These are phyloP conservation scores for Caranx melampygus DNA, from an alignment of 2,113 vertebrate species.

Conservation along the genomic window DNA sequence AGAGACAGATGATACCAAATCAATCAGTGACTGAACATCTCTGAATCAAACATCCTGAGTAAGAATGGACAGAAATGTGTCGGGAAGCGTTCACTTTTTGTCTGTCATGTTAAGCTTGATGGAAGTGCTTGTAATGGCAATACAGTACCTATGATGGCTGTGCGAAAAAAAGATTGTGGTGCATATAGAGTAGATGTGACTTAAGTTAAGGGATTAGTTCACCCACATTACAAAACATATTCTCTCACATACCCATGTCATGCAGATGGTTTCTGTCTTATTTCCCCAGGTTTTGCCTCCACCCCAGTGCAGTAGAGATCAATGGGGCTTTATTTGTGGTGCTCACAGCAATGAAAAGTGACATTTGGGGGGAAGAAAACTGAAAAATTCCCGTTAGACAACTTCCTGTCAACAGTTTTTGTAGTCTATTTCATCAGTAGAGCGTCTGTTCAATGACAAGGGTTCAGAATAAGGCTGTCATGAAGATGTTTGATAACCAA, in stretches of 20 bases:
- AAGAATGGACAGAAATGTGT: slow-evolving; percentile 55
- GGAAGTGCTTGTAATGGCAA: slow-evolving; percentile 22
- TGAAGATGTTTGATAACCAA: neutral
- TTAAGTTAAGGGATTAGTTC: slow-evolving; percentile 20
- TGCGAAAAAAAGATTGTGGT: slow-evolving; percentile 41
- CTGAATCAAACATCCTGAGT: slow-evolving; percentile 7
- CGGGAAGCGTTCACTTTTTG: slow-evolving; percentile 23
- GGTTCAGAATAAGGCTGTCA: neutral
- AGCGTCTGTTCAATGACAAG: neutral
- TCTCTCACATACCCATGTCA: neutral
- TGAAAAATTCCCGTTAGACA: neutral
- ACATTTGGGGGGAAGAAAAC: neutral
- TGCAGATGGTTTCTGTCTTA: neutral
- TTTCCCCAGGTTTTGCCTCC: neutral
- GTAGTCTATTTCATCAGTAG: neutral
- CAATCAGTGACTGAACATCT: neutral
- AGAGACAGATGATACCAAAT: slow-evolving; percentile 57
- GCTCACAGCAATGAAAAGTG: neutral
- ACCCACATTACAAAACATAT: neutral
- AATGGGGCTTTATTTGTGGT: neutral
- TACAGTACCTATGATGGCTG: slow-evolving; percentile 19
- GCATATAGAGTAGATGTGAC: slow-evolving; percentile 35
- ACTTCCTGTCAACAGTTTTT: neutral
- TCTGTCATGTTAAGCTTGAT: slow-evolving; percentile 11
- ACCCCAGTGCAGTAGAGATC: neutral